These are phyloP conservation scores for Anoplopoma fimbria DNA, from an alignment of 2,113 vertebrate species.

Conservation along the genomic window DNA sequence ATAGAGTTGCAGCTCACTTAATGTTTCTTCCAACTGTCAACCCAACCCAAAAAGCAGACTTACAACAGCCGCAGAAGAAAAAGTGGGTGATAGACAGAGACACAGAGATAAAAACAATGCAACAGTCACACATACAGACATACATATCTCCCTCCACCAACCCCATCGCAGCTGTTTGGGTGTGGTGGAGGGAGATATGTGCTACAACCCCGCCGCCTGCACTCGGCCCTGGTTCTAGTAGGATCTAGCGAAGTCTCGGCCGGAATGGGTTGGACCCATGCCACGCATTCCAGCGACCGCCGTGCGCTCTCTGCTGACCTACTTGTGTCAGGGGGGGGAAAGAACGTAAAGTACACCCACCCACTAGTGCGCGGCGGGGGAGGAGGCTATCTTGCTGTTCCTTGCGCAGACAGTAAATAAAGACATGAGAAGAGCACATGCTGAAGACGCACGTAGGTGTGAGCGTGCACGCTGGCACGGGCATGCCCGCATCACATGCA, in stretches of 20 bases:
- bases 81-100: background rate
- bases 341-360: constrained; percentile 19
- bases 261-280: constrained; percentile 59
- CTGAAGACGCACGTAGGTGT: background rate
- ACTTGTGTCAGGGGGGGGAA: constrained; percentile 52
- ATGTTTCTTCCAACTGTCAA: background rate
- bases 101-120: background rate
- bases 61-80: background rate
- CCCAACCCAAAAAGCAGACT: background rate
- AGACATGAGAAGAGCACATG: constrained; percentile 27
- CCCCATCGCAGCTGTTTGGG: constrained; percentile 63
- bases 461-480: background rate
- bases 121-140: background rate
- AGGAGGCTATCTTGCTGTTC: constrained; percentile 4
- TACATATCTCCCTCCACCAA: background rate
- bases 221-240: constrained; percentile 34
- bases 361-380: background rate
- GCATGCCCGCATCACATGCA: constrained; percentile 10
- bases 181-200: constrained; percentile 24
- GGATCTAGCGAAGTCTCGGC: constrained; percentile 39
- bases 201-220: constrained; percentile 7
- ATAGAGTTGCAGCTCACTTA: background rate
- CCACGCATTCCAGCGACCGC: constrained; percentile 67
- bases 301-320: constrained; percentile 60
- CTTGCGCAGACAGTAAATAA: constrained; percentile 45